A percentile compares a stretch with the other conserved stretches of the same genome.
phyloP scores from a whole-genome alignment of 2,797 vertebrate genomes.

The Xenentodon cancila region DNA sequence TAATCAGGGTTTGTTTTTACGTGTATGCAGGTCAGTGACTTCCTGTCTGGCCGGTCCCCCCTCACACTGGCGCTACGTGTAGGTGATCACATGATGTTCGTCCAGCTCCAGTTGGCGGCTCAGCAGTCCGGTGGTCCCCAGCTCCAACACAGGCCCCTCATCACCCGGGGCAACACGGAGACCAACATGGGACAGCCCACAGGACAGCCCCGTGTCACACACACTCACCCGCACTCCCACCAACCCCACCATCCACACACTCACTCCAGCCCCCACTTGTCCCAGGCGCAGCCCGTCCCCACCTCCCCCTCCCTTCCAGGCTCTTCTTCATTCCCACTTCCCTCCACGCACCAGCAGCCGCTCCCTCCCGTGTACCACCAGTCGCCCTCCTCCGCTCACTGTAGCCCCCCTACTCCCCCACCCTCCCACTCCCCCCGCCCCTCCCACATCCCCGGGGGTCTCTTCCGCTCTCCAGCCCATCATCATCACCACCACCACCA shows the following conservation, averaged over 20 bases:
- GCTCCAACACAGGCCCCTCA: conserved; percentile 88
- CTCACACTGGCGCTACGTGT: conserved; percentile 94
- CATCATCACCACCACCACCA: conserved; percentile 66
- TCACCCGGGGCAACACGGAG: conserved; percentile 84
- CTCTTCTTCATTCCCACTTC: conserved; percentile 73
- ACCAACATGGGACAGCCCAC: conserved; percentile 64
- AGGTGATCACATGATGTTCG: conserved; percentile 96
- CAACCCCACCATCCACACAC: conserved; percentile 65
- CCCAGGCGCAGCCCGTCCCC: conserved; percentile 64
- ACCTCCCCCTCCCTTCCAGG: conserved; percentile 70
- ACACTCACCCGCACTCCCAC: conserved; percentile 68
- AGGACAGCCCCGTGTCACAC: conserved; percentile 67
- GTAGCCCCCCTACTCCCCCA: conserved; percentile 82
- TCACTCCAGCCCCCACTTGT: conserved; percentile 63
- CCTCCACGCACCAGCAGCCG: conserved; percentile 81
- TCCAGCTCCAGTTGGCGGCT: conserved; percentile 92
- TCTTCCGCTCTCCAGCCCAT: conserved; percentile 85
- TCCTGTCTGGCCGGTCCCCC: conserved; percentile 91
- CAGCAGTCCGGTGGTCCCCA: conserved; percentile 88
- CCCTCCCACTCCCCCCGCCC: conserved; percentile 76
- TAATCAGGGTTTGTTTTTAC: background rate
- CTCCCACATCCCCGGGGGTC: conserved; percentile 83
- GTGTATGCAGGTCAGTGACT: conserved; percentile 91
- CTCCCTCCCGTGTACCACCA: conserved; percentile 78
- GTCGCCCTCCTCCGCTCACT: conserved; percentile 74